phyloP scores from a whole-genome alignment of 2,113 vertebrate genomes.

The Zingel zingel region DNA sequence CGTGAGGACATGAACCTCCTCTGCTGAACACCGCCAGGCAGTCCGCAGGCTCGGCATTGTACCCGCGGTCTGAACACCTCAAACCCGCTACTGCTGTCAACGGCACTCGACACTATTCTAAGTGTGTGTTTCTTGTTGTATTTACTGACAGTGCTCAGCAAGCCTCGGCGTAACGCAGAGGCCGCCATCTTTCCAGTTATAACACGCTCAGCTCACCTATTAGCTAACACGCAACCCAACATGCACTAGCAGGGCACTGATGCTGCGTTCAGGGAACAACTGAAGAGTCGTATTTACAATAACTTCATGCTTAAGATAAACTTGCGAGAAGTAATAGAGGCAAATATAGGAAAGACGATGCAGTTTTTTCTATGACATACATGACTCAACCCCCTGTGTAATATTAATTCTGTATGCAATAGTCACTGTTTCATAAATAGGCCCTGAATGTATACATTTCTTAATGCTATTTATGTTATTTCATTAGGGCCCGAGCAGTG shows the following conservation, averaged over 20 bases:
- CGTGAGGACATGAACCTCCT: slow-evolving; percentile 84
- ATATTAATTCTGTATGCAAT: too few relatives aligned
- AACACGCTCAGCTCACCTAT: neutral
- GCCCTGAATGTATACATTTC: too few relatives aligned
- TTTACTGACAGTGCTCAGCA: slow-evolving; percentile 78
- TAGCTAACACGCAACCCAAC: neutral
- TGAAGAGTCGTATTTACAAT: too few relatives aligned
- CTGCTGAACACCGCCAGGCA: slow-evolving; percentile 67
- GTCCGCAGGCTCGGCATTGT: slow-evolving; percentile 73
- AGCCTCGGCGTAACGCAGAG: slow-evolving; percentile 78
- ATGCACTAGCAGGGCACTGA: too few relatives aligned
- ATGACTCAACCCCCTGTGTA: too few relatives aligned
- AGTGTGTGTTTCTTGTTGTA: slow-evolving; percentile 78
- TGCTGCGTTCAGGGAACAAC: slow-evolving; percentile 37
- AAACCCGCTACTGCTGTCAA: slow-evolving; percentile 61
- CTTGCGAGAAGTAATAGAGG: too few relatives aligned
- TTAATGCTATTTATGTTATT: too few relatives aligned
- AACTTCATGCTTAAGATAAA: too few relatives aligned
- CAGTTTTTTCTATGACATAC: too few relatives aligned
- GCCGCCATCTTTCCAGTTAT: slow-evolving; percentile 80
- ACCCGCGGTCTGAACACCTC: slow-evolving; percentile 62
- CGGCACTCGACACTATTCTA: slow-evolving; percentile 64
- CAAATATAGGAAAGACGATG: too few relatives aligned
- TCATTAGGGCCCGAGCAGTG: too few relatives aligned
- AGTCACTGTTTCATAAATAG: too few relatives aligned